Evolutionary conservation across 1,140 invertebrate genomes (phyloP), one percentile per base, ranked within the genome.

Genomic region (Helicorthomorpha holstii): DNA sequence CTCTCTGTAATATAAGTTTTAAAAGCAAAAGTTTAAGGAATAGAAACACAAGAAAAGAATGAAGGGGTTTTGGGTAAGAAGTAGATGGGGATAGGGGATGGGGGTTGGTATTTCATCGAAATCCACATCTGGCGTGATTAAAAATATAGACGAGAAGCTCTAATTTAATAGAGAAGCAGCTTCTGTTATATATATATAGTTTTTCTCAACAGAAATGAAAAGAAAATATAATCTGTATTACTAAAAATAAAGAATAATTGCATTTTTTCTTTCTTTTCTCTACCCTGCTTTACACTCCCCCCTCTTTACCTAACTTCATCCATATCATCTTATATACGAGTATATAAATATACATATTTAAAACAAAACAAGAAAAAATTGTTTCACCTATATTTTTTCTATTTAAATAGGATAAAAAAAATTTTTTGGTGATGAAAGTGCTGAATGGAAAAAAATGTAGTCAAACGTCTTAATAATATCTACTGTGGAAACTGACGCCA

Each of bases 231-330:
- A 51, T 26, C 38, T 51, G 26, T 51, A 51, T 43, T 43, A 51
- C 27, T 22, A 51, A 49, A 27, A 49, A 49, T 49, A 49, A 49
- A 49, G 48, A 49, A 49, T 49, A 23, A 49, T 49, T 49, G 48
- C 48, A 38, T 49, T 49, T 7, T 7, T 7, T 7, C 7, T n/a
- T n/a, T n/a, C n/a, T n/a, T n/a, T n/a, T n/a, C 7, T 3, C 19
- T 26, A 16, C 26, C 3, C 19, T 16, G 48, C 26, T 49, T 49
- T 34, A 49, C 38, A 19, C 48, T 14, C 22, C 48, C 26, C 27
- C 27, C 38, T 19, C 34, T 26, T 14, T 4, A 19, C 48, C 38
- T 49, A 29, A 49, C n/a, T 51, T 51, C 27, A 27, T 43, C 27
- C 42, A 43, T 25, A 44, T 43, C 22, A 51, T 43, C 34, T 43